Evolutionary conservation across 2,888 invertebrate species (phyloP).

Genomic region (Drosophila putrida): DNA sequence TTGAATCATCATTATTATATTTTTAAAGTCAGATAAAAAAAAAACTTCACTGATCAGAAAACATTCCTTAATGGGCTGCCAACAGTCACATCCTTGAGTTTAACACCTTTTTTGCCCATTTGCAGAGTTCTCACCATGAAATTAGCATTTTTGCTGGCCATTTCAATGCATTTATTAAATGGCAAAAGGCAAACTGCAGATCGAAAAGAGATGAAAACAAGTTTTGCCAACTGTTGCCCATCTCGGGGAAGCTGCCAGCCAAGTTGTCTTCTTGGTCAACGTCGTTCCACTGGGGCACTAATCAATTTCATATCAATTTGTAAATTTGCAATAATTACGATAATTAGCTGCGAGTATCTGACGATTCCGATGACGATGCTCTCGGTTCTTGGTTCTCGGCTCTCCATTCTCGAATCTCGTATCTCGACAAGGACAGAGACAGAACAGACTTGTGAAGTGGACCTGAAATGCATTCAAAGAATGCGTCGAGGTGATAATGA

Average conservation of each 20-base stretch:
- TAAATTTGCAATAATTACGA: slow-evolving; percentile 85
- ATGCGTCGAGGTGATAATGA: slow-evolving; percentile 83
- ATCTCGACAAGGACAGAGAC: slow-evolving; percentile 16
- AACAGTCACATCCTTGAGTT: slow-evolving; percentile 13
- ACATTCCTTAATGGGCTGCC: neutral
- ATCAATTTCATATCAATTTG: slow-evolving; percentile 86
- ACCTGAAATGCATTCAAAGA: slow-evolving; percentile 75
- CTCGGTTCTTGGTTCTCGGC: neutral
- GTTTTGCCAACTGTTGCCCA: slow-evolving; percentile 46
- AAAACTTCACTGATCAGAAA: neutral
- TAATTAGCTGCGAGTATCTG: slow-evolving; percentile 83
- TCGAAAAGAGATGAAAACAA: slow-evolving; percentile 34
- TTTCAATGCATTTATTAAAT: slow-evolving; percentile 51
- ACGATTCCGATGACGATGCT: slow-evolving; percentile 59
- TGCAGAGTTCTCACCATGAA: slow-evolving; percentile 21
- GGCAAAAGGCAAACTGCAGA: slow-evolving; percentile 13
- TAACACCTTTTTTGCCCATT: slow-evolving; percentile 36
- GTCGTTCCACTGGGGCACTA: slow-evolving; percentile 69
- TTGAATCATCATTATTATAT: neutral
- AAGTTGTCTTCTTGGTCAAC: slow-evolving; percentile 15
- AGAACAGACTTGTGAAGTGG: slow-evolving; percentile 4
- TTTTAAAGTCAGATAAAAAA: neutral
- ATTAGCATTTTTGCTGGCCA: slow-evolving; percentile 48
- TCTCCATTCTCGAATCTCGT: slow-evolving; percentile 3
- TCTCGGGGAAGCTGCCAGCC: slow-evolving; percentile 18